phyloP scores from a whole-genome alignment of 2,888 invertebrate genomes.

The Doris montereyensis region DNA sequence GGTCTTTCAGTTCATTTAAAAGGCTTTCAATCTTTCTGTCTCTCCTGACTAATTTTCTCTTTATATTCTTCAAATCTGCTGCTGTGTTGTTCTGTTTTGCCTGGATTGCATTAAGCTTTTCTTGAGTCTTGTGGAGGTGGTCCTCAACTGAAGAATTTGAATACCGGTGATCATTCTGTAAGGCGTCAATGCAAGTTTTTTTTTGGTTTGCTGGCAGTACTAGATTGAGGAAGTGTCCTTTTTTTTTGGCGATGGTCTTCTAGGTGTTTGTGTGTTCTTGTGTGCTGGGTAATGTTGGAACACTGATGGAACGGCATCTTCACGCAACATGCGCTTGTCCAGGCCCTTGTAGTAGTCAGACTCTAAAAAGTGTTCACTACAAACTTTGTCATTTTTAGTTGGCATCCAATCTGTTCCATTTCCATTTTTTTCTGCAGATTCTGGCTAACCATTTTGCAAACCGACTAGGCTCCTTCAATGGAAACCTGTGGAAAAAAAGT shows the following conservation, averaged over 20 bases:
- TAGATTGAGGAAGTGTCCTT: too few relatives aligned
- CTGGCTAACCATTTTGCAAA: too few relatives aligned
- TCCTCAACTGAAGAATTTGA: not conserved
- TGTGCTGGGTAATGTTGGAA: conserved; percentile 3
- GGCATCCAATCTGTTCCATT: too few relatives aligned
- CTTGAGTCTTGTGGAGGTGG: not conserved
- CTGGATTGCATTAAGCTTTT: not conserved
- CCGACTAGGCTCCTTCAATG: too few relatives aligned
- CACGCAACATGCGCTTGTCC: not conserved
- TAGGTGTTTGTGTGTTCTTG: not conserved
- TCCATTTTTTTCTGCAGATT: too few relatives aligned
- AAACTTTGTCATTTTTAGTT: not conserved
- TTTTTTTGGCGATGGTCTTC: not conserved
- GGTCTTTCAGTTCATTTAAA: conserved; percentile 4
- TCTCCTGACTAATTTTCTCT: not conserved
- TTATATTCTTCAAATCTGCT: not conserved
- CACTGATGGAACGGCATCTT: conserved; percentile 11
- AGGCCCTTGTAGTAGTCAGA: not conserved
- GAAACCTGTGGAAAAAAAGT: too few relatives aligned
- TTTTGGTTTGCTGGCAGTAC: conserved; percentile 1
- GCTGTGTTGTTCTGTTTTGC: not conserved
- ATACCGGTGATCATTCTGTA: not conserved
- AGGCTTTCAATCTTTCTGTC: conserved; percentile 6
- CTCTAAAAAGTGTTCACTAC: conserved; percentile 18
- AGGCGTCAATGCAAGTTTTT: not conserved